Evolutionary conservation across 2,113 vertebrate species (phyloP), one percentile per base, ranked within the genome.

Genomic region (Lethenteron reissneri): DNA sequence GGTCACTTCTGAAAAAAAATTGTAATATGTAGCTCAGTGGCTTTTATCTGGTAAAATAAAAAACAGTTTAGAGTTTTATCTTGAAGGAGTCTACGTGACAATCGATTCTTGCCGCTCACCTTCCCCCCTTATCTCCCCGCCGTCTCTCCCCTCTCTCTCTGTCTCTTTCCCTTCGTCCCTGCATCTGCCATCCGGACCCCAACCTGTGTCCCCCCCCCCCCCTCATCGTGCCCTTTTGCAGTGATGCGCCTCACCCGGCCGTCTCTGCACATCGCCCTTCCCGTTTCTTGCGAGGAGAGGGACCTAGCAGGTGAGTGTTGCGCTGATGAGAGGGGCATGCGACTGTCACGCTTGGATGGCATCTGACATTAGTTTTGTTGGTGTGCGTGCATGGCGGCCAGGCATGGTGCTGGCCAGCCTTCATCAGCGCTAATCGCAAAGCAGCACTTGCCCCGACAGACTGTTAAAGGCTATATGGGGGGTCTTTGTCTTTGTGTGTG

Each of bases 221-320:
- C 41, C 41, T 41, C 41, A 1, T 41, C 41, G 41, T 41, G 5
- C 41, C 41, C 41, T 74, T 80, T 83, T 74, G 14, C 80, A 99
- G 92, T 99, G 79, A 99, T 99, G 94, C 84, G 94, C 70, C 80
- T 99, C 74, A 99, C 94, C 8, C 97, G 97, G 76, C 94, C 94
- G 56, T 97, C 94, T 3, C 87, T 99, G 71, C 96, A 96, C 81
- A 99, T 91, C 73, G 97, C 96, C 80, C 79, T 97, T 79, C 92
- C 90, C 0, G 92, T 97, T 79, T 94, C 91, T 1, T 97, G 94
- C 82, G 92, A 99, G 80, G 90, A 90, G 71, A 80, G 88, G 79
- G 92, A 99, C 78, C 85, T 99, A 56, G 91, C 94, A 81, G 92
- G 94, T 95, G 83, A 74, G 71, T 69, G 11, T 25, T 57, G 57